Evolutionary conservation across 2,113 vertebrate genomes (phyloP).

Genomic region (Atractosteus spatula): DNA sequence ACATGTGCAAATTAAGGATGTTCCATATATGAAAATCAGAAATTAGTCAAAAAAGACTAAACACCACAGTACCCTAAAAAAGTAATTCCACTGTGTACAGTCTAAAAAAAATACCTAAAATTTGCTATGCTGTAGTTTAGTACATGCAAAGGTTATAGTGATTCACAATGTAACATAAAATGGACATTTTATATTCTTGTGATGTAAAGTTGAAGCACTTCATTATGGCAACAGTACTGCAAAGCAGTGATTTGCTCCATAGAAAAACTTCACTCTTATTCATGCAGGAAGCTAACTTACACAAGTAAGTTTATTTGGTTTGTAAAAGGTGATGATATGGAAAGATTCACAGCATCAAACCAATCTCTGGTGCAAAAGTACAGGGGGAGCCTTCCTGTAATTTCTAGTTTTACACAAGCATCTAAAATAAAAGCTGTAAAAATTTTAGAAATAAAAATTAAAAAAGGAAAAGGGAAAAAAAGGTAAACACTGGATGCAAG

Average conservation of each 20-base stretch:
- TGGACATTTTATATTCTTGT: slow-evolving; percentile 68
- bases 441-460: slow-evolving; percentile 27
- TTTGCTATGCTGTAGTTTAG: slow-evolving; percentile 90
- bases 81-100: slow-evolving; percentile 80
- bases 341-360: slow-evolving; percentile 88
- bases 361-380: slow-evolving; percentile 84
- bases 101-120: slow-evolving; percentile 89
- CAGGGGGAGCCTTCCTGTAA: slow-evolving; percentile 76
- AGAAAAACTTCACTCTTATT: slow-evolving; percentile 65
- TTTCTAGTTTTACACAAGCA: slow-evolving; percentile 86
- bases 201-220: slow-evolving; percentile 43
- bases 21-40: slow-evolving; percentile 84
- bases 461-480: slow-evolving; percentile 21
- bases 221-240: slow-evolving; percentile 81
- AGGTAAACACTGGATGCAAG: slow-evolving; percentile 83
- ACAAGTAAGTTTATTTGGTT: slow-evolving; percentile 67
- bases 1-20: slow-evolving; percentile 93
- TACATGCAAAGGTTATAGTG: slow-evolving; percentile 86
- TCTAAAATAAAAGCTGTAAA: slow-evolving; percentile 75
- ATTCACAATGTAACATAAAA: slow-evolving; percentile 63
- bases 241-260: slow-evolving; percentile 74
- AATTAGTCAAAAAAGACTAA: slow-evolving; percentile 82
- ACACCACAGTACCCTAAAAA: slow-evolving; percentile 92
- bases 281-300: slow-evolving; percentile 76
- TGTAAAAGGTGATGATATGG: slow-evolving; percentile 75